Percentiles rank a stretch among this genome's conserved stretches.
These are phyloP conservation scores for Corvus cornix DNA, from an alignment of 2,113 vertebrate genomes.

Conservation along the genomic window DNA sequence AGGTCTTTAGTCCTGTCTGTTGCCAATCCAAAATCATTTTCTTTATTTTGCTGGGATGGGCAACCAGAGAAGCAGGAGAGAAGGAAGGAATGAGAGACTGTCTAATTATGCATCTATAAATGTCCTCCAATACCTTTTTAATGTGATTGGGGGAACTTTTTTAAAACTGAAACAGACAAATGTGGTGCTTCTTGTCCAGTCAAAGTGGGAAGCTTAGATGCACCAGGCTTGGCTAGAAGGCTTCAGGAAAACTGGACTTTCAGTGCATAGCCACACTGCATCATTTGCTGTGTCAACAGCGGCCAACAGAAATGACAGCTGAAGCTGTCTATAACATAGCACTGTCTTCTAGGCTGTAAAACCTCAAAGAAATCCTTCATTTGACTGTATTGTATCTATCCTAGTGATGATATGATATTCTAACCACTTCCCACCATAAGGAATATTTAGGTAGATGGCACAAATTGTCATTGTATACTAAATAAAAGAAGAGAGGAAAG, in stretches of 20 bases:
- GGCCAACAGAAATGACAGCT: constrained; percentile 23
- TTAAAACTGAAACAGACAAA: background rate
- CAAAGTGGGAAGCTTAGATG: background rate
- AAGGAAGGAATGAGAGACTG: background rate
- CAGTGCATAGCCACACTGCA: background rate
- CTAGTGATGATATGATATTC: background rate
- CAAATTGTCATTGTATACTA: background rate
- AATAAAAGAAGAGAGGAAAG: background rate
- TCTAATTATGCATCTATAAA: constrained; percentile 25
- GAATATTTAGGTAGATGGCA: background rate
- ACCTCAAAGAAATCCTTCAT: constrained; percentile 7
- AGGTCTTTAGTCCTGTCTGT: background rate
- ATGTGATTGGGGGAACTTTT: background rate
- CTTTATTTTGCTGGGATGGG: background rate
- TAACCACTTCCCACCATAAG: background rate
- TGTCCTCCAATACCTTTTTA: constrained; percentile 17
- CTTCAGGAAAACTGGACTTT: constrained; percentile 20
- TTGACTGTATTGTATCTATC: background rate
- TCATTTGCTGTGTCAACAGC: background rate
- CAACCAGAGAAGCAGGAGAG: background rate
- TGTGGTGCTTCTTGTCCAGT: background rate
- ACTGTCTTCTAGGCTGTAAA: constrained; percentile 2
- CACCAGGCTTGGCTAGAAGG: background rate
- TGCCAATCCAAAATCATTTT: background rate
- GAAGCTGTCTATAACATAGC: background rate